Evolutionary conservation across 1,140 invertebrate genomes (phyloP).

Genomic region (Zaprionus kolodkinae): DNA sequence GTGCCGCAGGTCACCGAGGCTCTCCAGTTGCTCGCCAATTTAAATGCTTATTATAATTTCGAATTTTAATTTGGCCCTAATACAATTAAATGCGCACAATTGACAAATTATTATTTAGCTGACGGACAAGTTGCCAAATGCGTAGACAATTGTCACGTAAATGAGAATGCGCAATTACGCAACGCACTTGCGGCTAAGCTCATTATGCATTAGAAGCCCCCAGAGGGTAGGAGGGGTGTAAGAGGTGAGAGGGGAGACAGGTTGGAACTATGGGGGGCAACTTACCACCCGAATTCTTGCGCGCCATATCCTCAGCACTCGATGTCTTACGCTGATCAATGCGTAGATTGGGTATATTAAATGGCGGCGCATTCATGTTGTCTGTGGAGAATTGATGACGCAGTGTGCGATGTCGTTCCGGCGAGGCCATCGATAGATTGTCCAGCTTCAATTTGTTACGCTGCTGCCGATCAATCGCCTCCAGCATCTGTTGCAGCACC

Average conservation of each 20-base stretch:
- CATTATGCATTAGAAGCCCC: constrained; percentile 17
- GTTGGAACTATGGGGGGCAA: too few relatives aligned
- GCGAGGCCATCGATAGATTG: constrained; percentile 90
- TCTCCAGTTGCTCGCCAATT: constrained; percentile 40
- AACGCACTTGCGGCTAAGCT: constrained; percentile 49
- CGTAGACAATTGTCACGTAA: constrained; percentile 66
- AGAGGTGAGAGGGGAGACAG: too few relatives aligned
- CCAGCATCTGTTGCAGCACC: constrained; percentile 96
- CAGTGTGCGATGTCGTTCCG: constrained; percentile 90
- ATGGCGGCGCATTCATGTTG: constrained; percentile 92
- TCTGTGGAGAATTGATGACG: constrained; percentile 94
- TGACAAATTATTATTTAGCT: constrained; percentile 48
- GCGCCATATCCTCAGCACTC: constrained; percentile 94
- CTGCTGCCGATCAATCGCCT: constrained; percentile 95
- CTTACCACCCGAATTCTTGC: constrained; percentile 91
- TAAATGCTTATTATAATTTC: constrained; percentile 50
- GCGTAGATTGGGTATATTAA: constrained; percentile 93
- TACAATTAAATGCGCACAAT: constrained; percentile 60
- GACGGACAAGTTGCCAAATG: background rate
- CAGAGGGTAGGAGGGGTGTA: background rate
- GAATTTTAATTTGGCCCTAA: constrained; percentile 65
- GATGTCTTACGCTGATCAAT: constrained; percentile 94
- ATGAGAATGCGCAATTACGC: constrained; percentile 67
- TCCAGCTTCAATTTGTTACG: constrained; percentile 93
- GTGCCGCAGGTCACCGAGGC: constrained; percentile 24